A percentile compares a stretch with the other conserved stretches of the same genome.
These are phyloP conservation scores for Sycophila texana DNA, from an alignment of 2,888 invertebrate species.

Conservation along the genomic window DNA sequence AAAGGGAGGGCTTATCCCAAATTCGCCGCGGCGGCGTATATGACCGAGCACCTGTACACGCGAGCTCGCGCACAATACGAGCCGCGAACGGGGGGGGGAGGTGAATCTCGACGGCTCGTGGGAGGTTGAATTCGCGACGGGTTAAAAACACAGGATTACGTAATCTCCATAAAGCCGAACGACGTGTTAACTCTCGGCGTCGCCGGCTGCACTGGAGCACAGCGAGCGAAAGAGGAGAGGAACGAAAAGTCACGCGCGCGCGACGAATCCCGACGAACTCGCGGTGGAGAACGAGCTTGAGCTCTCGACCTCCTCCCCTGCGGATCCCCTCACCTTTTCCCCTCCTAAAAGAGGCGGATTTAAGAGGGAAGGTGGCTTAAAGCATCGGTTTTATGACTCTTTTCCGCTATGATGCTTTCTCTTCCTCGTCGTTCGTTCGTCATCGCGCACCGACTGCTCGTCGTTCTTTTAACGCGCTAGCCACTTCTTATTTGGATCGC, in stretches of 20 bases:
- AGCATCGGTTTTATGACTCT: conserved; percentile 54
- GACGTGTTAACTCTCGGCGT: conserved; percentile 57
- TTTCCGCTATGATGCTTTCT: conserved; percentile 47
- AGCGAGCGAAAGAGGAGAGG: conserved; percentile 1
- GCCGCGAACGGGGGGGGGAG: not conserved
- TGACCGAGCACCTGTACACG: conserved; percentile 28
- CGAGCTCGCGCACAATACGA: too few species aligned
- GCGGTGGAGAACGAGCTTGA: conserved; percentile 12
- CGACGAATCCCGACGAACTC: conserved; percentile 47
- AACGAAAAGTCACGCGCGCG: conserved; percentile 56
- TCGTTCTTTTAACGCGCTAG: conserved; percentile 24
- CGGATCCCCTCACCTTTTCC: not conserved
- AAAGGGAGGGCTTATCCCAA: conserved; percentile 54
- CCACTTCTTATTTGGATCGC: conserved; percentile 40
- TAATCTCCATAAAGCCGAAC: conserved; percentile 62
- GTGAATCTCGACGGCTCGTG: conserved; percentile 33
- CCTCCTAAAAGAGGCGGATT: conserved; percentile 40
- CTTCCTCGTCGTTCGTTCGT: not conserved
- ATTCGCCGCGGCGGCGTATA: conserved; percentile 26
- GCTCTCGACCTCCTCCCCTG: too few species aligned
- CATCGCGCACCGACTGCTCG: conserved; percentile 16
- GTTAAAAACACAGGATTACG: conserved; percentile 61
- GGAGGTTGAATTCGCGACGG: conserved; percentile 56
- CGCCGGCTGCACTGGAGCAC: conserved; percentile 1
- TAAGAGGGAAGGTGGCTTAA: conserved; percentile 45